Percentiles rank a stretch among this genome's conserved stretches.
Conservation (phyloP, 2,113 vertebrate species). For the Cynopterus brachyotis region DNA sequence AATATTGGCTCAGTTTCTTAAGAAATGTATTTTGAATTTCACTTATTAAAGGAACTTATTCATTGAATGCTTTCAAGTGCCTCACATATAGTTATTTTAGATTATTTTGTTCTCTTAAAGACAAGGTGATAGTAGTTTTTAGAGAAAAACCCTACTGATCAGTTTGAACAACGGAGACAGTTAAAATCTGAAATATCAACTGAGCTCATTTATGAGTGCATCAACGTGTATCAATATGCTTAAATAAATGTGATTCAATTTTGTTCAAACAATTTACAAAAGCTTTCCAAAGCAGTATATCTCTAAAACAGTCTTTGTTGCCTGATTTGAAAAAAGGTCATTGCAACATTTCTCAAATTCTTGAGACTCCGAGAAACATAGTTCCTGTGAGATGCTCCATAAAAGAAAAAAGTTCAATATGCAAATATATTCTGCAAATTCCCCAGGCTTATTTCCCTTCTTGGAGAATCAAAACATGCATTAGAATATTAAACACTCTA, state of each 20-base stretch:
- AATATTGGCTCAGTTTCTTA: not conserved
- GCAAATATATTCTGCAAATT: not conserved
- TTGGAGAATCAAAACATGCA: not conserved
- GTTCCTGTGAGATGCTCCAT: not conserved
- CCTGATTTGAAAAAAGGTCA: conserved; percentile 9
- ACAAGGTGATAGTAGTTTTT: not conserved
- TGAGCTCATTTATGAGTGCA: not conserved
- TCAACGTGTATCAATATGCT: not conserved
- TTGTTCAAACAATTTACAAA: not conserved
- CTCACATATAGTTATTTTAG: not conserved
- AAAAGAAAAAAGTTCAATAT: not conserved
- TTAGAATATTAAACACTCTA: not conserved
- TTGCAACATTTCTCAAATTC: not conserved
- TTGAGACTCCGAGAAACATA: not conserved
- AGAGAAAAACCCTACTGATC: not conserved
- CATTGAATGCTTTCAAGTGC: not conserved
- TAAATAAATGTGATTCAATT: not conserved
- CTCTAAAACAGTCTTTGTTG: not conserved
- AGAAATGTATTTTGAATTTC: not conserved
- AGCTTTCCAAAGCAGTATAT: not conserved
- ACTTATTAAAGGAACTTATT: not conserved
- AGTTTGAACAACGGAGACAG: not conserved
- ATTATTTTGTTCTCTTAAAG: not conserved
- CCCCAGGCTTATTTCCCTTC: not conserved
- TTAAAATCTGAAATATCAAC: conserved; percentile 6